These are phyloP conservation scores for Ivindomyrus marchei DNA, from an alignment of 2,113 vertebrate genomes.

Conservation along the genomic window DNA sequence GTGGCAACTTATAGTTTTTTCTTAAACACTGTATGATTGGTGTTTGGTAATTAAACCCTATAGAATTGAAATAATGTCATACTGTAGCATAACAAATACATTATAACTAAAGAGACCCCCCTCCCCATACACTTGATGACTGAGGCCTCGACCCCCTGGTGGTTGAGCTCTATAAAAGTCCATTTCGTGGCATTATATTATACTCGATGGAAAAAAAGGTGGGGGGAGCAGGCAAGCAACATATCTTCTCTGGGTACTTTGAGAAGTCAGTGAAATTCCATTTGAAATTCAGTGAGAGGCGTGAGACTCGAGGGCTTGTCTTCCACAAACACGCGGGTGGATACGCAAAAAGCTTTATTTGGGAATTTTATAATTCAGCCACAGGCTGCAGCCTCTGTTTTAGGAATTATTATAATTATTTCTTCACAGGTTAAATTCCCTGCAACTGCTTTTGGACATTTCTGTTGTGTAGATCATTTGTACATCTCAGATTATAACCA, in stretches of 20 bases:
- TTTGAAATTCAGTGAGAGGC: background rate
- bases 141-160: conserved; percentile 4
- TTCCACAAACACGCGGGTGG: background rate
- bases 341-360: background rate
- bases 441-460: background rate
- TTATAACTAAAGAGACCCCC: background rate
- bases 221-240: background rate
- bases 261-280: conserved; percentile 9
- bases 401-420: background rate
- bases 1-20: background rate
- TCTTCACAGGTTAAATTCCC: background rate
- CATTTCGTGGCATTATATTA: background rate
- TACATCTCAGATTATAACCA: background rate
- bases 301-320: background rate
- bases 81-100: background rate
- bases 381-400: background rate
- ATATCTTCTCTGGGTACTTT: background rate
- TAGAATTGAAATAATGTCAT: background rate
- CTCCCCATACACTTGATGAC: background rate
- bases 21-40: background rate
- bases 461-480: background rate
- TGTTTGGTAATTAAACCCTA: background rate
- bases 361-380: background rate
- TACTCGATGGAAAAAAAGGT: background rate
- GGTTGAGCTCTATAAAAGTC: background rate